A percentile compares a stretch with the other conserved stretches of the same genome.
Conservation (phyloP, 2,888 invertebrate genomes). For the Portevinia maculata region DNA sequence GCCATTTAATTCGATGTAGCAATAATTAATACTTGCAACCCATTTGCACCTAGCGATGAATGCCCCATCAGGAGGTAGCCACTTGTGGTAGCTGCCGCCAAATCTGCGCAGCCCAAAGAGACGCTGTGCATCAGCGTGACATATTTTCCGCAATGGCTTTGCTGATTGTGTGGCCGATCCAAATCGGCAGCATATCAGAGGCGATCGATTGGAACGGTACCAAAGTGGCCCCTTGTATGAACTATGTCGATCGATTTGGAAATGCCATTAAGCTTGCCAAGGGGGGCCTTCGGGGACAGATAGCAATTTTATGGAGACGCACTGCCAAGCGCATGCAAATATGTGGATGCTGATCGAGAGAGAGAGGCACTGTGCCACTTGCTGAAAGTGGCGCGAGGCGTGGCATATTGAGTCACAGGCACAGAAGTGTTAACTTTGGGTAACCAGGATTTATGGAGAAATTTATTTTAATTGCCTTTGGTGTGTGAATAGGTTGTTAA, state of each 20-base stretch:
- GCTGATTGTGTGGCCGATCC: conserved; percentile 58
- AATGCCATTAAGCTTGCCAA: conserved; percentile 41
- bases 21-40: conserved; percentile 72
- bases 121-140: conserved; percentile 55
- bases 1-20: conserved; percentile 73
- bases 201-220: conserved; percentile 69
- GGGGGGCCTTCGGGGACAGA: conserved; percentile 22
- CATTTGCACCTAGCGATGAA: conserved; percentile 72
- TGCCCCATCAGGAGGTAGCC: conserved; percentile 60
- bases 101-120: conserved; percentile 20
- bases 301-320: conserved; percentile 12
- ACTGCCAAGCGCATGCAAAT: conserved; percentile 43
- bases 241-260: conserved; percentile 60
- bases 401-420: conserved; percentile 29
- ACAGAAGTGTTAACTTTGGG: conserved; percentile 43
- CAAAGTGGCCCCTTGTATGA: conserved; percentile 54
- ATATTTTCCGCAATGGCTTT: conserved; percentile 59
- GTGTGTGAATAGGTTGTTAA: conserved; percentile 17
- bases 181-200: conserved; percentile 70
- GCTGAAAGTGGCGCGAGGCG: conserved; percentile 42
- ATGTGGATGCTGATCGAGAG: conserved; percentile 13
- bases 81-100: conserved; percentile 9
- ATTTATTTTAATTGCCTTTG: conserved; percentile 16
- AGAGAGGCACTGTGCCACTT: conserved; percentile 6
- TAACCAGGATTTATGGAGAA: conserved; percentile 27